Evolutionary conservation across 2,888 invertebrate genomes (phyloP), one percentile per base, ranked within the genome.

Genomic region (Pristionchus arcanus): DNA sequence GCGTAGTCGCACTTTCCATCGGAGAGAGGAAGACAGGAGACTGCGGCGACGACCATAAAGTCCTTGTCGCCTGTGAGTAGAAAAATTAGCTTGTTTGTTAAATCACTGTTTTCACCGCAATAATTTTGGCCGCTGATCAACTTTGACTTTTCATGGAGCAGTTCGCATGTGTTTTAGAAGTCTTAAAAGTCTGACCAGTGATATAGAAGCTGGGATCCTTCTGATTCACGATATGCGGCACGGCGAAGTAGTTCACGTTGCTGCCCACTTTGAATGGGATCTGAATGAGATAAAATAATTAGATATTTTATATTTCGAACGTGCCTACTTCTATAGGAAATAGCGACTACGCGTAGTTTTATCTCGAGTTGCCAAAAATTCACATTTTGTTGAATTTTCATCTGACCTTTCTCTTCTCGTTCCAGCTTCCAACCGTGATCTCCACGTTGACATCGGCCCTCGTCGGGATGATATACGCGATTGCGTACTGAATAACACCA

Each of bases 31-130:
- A 91, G 91, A 71, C 93, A 93, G 28, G 93, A 92, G 16, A 93
- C 93, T 66, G 92, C 93, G 25, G 93, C 93, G 34, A 93, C 91
- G 63, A 93, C 90, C 91, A 92, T 89, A 81, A 91, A 87, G 21
- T 49, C 71, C 31, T 71, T 34, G 55, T 88, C 74, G 5, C 87
- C 87, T 88, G 74, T 28, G 49, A 4, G 9, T 15, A 19, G 4
- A 19, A 11, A 68, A 5, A 63, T 7, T 34, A 31, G 19, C 5
- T 74, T 37, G 4, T 34, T 74, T 74, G 9, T 53, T 31, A 2
- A 5, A 21, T 55, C 21, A 21, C 2, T 55, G 0, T 55, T 21
- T 55, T 4, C n/a, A n/a, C n/a, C n/a, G n/a, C n/a, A n/a, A n/a
- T n/a, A n/a, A n/a, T n/a, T n/a, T n/a, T n/a, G n/a, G n/a, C n/a